A percentile compares a stretch with the other conserved stretches of the same genome.
These are phyloP conservation scores for Magallana nippona DNA, from an alignment of 2,888 invertebrate species.

Conservation along the genomic window DNA sequence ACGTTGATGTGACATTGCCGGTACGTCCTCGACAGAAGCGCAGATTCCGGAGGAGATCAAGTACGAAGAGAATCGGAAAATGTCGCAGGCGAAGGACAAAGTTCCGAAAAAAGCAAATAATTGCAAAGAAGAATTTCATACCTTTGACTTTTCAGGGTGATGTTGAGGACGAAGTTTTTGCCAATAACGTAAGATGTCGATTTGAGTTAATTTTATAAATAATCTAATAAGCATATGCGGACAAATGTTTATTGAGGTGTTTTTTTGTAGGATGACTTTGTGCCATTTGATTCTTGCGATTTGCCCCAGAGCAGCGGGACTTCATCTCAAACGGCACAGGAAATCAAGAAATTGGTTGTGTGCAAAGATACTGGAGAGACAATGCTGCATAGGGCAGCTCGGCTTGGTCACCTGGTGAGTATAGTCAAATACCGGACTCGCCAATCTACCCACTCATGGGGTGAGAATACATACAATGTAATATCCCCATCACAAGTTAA, in stretches of 20 bases:
- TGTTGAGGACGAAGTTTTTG: slow-evolving; percentile 18
- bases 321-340: slow-evolving; percentile 43
- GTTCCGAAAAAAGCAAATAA: slow-evolving; percentile 24
- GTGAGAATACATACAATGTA: too few species aligned
- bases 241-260: not conserved
- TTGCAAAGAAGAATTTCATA: not conserved
- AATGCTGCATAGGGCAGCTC: slow-evolving; percentile 92
- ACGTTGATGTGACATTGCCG: slow-evolving; percentile 54
- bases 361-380: slow-evolving; percentile 97
- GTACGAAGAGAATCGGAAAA: slow-evolving; percentile 39
- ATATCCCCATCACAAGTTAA: too few species aligned
- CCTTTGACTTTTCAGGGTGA: not conserved
- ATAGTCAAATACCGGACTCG: too few species aligned
- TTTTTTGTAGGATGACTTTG: not conserved
- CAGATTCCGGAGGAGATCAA: slow-evolving; percentile 37
- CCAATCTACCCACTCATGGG: too few species aligned
- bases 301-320: not conserved
- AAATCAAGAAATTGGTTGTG: slow-evolving; percentile 82
- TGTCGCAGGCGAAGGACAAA: slow-evolving; percentile 23
- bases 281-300: not conserved
- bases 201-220: not conserved
- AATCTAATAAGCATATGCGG: too few species aligned
- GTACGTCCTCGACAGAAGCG: slow-evolving; percentile 47
- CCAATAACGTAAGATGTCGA: slow-evolving; percentile 34
- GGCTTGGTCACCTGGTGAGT: slow-evolving; percentile 91